phyloP scores from a whole-genome alignment of 2,113 vertebrate genomes.

The Nannobrachium achirus region DNA sequence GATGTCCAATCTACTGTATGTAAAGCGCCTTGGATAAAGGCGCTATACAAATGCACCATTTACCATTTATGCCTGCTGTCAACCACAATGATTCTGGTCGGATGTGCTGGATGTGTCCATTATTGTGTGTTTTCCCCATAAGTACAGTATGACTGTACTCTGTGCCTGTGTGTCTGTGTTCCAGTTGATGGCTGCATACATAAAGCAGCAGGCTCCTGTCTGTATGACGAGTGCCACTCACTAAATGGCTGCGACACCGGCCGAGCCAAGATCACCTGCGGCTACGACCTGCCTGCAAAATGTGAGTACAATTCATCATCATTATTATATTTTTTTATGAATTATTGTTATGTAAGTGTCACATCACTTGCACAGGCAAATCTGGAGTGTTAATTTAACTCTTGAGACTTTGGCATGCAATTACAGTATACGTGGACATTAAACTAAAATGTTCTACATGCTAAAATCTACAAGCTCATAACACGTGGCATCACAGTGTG shows the following conservation, averaged over 20 bases:
- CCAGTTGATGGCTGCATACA: slow-evolving; percentile 98
- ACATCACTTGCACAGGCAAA: too few species aligned
- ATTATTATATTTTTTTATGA: slow-evolving; percentile 23
- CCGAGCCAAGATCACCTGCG: slow-evolving; percentile 95
- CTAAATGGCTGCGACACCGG: slow-evolving; percentile 95
- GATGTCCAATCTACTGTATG: too few species aligned
- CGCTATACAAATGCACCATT: too few species aligned
- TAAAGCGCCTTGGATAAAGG: too few species aligned
- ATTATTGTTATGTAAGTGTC: slow-evolving; percentile 25
- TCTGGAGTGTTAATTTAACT: too few species aligned
- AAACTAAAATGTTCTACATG: too few species aligned
- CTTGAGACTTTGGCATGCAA: too few species aligned
- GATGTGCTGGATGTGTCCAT: slow-evolving; percentile 6
- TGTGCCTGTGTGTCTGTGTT: slow-evolving; percentile 57
- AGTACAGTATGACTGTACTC: neutral
- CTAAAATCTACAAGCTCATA: too few species aligned
- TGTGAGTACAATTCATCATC: slow-evolving; percentile 86
- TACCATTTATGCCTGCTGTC: too few species aligned
- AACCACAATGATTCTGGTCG: slow-evolving; percentile 21
- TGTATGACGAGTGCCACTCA: slow-evolving; percentile 91
- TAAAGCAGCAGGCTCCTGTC: slow-evolving; percentile 91
- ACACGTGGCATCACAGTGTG: too few species aligned
- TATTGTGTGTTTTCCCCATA: slow-evolving; percentile 16
- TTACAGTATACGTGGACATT: too few species aligned
- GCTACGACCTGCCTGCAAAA: slow-evolving; percentile 95